A percentile compares a stretch with the other conserved stretches of the same genome.
These are phyloP conservation scores for Pogonocherus hispidulus DNA, from an alignment of 2,888 invertebrate species.

Conservation along the genomic window DNA sequence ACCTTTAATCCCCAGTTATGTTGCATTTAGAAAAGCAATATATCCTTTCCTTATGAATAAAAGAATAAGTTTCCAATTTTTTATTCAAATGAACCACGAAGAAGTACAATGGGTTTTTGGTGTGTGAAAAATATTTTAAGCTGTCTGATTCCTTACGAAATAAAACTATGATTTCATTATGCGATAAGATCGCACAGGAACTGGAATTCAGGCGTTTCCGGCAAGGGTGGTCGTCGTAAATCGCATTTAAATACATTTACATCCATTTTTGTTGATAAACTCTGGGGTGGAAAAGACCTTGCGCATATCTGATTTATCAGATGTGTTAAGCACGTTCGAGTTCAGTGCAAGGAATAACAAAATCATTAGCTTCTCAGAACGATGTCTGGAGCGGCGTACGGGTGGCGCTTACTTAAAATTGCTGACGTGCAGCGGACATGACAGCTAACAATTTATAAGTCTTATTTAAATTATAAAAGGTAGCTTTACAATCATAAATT, in stretches of 20 bases:
- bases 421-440: constrained; percentile 43
- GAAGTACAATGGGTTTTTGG: constrained; percentile 44
- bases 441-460: constrained; percentile 43
- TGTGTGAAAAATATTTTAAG: constrained; percentile 44
- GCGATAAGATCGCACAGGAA: constrained; percentile 49
- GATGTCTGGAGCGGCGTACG: constrained; percentile 46
- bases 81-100: constrained; percentile 40
- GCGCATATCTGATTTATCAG: constrained; percentile 31
- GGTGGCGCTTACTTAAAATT: constrained; percentile 56
- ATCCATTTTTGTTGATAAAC: constrained; percentile 36
- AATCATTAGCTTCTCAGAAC: constrained; percentile 51
- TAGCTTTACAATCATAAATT: constrained; percentile 40
- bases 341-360: constrained; percentile 46
- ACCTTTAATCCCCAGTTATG: too few relatives aligned
- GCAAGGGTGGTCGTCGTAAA: constrained; percentile 53
- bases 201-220: constrained; percentile 51
- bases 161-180: constrained; percentile 38
- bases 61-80: constrained; percentile 40
- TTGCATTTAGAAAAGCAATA: too few relatives aligned
- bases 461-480: constrained; percentile 46
- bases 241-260: constrained; percentile 48
- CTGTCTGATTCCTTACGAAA: constrained; percentile 41
- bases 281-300: constrained; percentile 37
- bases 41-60: constrained; percentile 40
- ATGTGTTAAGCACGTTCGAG: constrained; percentile 48